Conservation (phyloP, 2,888 invertebrate species). For the Dilophus febrilis region DNA sequence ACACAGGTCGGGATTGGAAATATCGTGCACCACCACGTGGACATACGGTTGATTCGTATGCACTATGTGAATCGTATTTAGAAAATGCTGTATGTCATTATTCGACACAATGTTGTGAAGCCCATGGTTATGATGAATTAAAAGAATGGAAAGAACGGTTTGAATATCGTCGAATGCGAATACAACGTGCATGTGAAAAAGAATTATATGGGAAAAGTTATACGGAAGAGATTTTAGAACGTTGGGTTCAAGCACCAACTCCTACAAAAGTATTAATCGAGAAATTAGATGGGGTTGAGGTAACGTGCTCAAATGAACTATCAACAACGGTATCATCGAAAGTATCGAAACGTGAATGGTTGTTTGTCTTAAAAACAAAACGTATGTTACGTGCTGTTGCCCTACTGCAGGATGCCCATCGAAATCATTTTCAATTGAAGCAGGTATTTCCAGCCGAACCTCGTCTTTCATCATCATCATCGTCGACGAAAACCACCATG, state of each 20-base stretch:
- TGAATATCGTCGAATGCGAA: constrained; percentile 44
- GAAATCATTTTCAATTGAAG: constrained; percentile 46
- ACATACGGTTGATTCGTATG: constrained; percentile 43
- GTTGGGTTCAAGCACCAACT: constrained; percentile 41
- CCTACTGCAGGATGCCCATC: constrained; percentile 49
- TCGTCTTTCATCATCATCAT: no score
- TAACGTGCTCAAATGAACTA: constrained; percentile 38
- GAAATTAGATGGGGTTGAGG: constrained; percentile 39
- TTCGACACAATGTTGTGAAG: constrained; percentile 55
- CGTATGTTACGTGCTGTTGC: constrained; percentile 41
- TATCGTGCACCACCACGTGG: constrained; percentile 54
- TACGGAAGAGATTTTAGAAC: constrained; percentile 46
- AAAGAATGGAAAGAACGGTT: constrained; percentile 58
- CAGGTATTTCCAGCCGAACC: constrained; percentile 26
- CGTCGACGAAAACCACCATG: no score
- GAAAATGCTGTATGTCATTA: constrained; percentile 43
- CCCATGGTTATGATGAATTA: constrained; percentile 53
- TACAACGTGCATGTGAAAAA: constrained; percentile 46
- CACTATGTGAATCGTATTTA: constrained; percentile 40
- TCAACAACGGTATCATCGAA: constrained; percentile 44
- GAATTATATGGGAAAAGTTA: constrained; percentile 43
- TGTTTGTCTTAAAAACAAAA: constrained; percentile 36
- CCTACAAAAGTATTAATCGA: constrained; percentile 45
- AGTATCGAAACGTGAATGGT: constrained; percentile 41
- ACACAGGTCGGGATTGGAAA: constrained; percentile 46